Evolutionary conservation across 2,797 vertebrate genomes (phyloP), one percentile per base, ranked within the genome.

Genomic region (Sorex maritimensis): DNA sequence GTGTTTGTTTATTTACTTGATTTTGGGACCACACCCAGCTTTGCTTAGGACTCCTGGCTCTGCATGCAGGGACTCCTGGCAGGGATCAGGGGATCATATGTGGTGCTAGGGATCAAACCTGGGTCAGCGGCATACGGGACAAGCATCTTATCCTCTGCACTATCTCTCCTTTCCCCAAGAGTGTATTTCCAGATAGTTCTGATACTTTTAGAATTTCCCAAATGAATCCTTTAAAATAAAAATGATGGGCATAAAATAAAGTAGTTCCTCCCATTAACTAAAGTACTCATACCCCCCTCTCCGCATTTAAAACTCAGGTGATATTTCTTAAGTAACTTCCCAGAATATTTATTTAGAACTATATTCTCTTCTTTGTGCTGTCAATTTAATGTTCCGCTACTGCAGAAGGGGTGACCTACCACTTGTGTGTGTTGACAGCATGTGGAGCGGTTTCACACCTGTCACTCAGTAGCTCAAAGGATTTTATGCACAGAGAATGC

Each of bases 281-380:
- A 30, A 79, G 69, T 69, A 24, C 12, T 90, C 44, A 13, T 55
- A 69, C 65, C 90, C 28, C 23, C 65, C 46, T 44, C 75, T 85
- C 89, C 92, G 67, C 34, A 69, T 52, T 92, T 21, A 90, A 80
- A 21, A 68, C 23, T 81, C 79, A 90, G 24, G 30, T 84, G 81
- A 24, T 26, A 21, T 81, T 94, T 94, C 61, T 77, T 71, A 90
- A 79, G 67, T 75, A 41, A 9, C 19, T 34, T 92, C 49, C 91
- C 82, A 71, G 72, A 82, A 91, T 87, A 87, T 89, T 92, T 92
- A 92, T 89, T 86, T 86, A 34, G 87, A 86, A 34, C 83, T 19
- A 1, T 67, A 17, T 78, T 83, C 17, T 67, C 68, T 93, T 95
- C 65, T 90, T 93, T 69, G 58, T 77, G 46, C 63, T 78, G 38